Evolutionary conservation across 2,797 vertebrate species (phyloP).

Genomic region (Myripristis murdjan): DNA sequence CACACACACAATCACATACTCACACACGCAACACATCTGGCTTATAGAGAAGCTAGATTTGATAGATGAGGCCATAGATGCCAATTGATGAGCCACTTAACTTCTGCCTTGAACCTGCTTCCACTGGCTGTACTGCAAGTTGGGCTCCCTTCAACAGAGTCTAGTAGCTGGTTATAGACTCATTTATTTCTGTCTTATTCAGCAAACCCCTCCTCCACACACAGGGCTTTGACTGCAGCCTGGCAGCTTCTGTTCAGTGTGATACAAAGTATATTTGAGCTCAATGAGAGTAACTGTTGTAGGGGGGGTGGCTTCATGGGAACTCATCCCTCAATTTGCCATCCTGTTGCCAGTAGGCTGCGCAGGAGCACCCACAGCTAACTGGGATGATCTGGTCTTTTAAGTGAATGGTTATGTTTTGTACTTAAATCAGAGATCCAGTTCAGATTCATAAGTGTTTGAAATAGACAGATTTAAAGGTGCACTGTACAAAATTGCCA

Average conservation of each 20-base stretch:
- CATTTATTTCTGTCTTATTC: slow-evolving; percentile 45
- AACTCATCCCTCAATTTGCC: background rate
- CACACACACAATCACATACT: too few relatives aligned
- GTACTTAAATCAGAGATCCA: too few relatives aligned
- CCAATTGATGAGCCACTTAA: slow-evolving; percentile 68
- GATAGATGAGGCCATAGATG: slow-evolving; percentile 56
- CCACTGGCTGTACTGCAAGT: slow-evolving; percentile 27
- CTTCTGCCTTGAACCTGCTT: slow-evolving; percentile 49
- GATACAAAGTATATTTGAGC: too few relatives aligned
- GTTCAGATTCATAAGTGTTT: background rate
- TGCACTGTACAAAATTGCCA: too few relatives aligned
- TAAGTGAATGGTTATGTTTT: too few relatives aligned
- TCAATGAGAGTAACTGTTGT: too few relatives aligned
- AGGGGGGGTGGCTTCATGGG: too few relatives aligned
- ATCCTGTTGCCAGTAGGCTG: background rate
- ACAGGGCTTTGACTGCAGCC: background rate
- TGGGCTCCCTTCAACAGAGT: slow-evolving; percentile 25
- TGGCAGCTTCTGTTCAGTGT: background rate
- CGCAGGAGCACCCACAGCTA: background rate
- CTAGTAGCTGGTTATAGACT: background rate
- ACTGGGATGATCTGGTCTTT: background rate
- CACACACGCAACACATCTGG: too few relatives aligned
- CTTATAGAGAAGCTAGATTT: slow-evolving; percentile 29
- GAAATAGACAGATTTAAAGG: background rate
- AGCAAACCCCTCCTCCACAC: slow-evolving; percentile 2